Conservation (phyloP, 2,113 vertebrate species). For the Meleagris gallopavo region DNA sequence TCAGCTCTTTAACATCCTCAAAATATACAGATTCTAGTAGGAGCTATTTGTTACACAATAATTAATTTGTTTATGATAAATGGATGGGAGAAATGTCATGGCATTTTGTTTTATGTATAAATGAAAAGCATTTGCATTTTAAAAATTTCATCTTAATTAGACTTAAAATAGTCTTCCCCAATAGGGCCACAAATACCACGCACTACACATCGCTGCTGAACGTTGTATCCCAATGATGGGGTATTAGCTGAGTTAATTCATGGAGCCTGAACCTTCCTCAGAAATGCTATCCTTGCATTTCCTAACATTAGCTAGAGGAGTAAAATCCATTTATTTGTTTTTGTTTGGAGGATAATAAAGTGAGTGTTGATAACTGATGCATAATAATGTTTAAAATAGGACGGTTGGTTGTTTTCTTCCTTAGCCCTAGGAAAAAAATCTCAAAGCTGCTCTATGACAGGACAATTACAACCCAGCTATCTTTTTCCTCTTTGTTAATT, state of each 20-base stretch:
- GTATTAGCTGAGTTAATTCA: neutral
- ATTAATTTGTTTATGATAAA: slow-evolving; percentile 86
- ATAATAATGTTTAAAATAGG: neutral
- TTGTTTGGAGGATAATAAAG: slow-evolving; percentile 1
- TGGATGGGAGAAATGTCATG: slow-evolving; percentile 78
- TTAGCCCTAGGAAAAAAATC: neutral
- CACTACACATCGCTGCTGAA: neutral
- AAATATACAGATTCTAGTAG: slow-evolving; percentile 65
- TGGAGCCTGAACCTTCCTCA: neutral
- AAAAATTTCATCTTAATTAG: slow-evolving; percentile 77
- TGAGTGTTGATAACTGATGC: neutral
- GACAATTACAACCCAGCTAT: neutral
- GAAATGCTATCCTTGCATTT: neutral
- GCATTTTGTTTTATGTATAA: slow-evolving; percentile 83
- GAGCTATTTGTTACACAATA: slow-evolving; percentile 79
- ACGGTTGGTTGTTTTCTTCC: neutral
- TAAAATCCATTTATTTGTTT: neutral
- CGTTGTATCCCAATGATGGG: fast-evolving
- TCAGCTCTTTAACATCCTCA: slow-evolving; percentile 70
- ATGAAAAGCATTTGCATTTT: slow-evolving; percentile 79
- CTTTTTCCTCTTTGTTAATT: slow-evolving; percentile 66
- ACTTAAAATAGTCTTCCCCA: slow-evolving; percentile 76
- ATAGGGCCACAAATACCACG: slow-evolving; percentile 50
- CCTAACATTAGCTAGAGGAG: neutral
- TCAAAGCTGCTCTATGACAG: neutral